Evolutionary conservation across 2,797 vertebrate species (phyloP).

Genomic region (Antrozous pallidus): DNA sequence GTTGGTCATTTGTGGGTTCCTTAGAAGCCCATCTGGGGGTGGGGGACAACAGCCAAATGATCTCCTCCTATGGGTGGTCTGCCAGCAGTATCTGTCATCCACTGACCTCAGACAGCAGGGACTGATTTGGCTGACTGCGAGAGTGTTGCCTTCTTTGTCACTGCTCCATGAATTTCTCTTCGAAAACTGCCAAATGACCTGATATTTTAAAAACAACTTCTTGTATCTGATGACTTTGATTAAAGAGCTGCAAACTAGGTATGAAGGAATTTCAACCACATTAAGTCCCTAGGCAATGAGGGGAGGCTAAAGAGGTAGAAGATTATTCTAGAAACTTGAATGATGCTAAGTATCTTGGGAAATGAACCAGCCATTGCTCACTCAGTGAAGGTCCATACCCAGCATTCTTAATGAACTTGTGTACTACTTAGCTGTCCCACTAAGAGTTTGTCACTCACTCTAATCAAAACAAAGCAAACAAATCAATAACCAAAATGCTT

Average conservation of each 20-base stretch:
- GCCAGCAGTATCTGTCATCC: constrained; percentile 46
- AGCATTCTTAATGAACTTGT: not conserved
- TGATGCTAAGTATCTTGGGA: not conserved
- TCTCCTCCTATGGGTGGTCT: not conserved
- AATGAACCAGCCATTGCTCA: not conserved
- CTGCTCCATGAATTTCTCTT: not conserved
- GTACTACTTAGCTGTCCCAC: not conserved
- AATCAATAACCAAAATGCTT: not conserved
- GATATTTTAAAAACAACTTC: constrained; percentile 27
- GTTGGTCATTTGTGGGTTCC: constrained; percentile 22
- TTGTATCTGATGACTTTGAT: not conserved
- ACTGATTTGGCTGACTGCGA: constrained; percentile 23
- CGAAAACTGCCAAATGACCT: constrained; percentile 2
- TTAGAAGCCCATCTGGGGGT: not conserved
- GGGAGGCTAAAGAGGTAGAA: not conserved
- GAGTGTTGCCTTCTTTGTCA: not conserved
- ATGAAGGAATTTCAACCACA: not conserved
- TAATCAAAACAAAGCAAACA: constrained; percentile 10
- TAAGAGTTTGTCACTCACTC: not conserved
- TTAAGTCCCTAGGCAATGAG: not conserved
- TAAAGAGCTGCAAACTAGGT: not conserved
- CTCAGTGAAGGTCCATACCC: not conserved
- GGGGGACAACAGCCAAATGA: not conserved
- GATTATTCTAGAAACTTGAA: constrained; percentile 24
- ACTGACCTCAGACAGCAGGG: constrained; percentile 18